Evolutionary conservation across 2,888 invertebrate genomes (phyloP).

Genomic region (Clostera curtula): DNA sequence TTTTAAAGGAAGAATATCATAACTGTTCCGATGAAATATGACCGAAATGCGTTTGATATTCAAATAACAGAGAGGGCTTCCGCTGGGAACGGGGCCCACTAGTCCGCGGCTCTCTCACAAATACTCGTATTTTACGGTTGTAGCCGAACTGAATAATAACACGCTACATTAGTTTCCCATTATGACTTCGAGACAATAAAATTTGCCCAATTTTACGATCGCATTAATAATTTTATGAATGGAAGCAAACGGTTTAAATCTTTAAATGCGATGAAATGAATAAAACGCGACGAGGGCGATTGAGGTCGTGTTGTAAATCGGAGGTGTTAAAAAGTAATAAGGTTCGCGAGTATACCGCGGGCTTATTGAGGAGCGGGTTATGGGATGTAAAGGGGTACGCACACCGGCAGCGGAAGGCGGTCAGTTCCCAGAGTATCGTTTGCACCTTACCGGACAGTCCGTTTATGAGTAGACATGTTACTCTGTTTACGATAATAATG

Average conservation of each 20-base stretch:
- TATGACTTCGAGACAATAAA: constrained; percentile 74
- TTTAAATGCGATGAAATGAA: constrained; percentile 61
- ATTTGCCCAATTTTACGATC: constrained; percentile 75
- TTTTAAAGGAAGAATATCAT: constrained; percentile 68
- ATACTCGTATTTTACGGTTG: constrained; percentile 70
- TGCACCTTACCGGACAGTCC: constrained; percentile 64
- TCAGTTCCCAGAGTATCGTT: constrained; percentile 69
- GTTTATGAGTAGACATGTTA: constrained; percentile 20
- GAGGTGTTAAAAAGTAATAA: constrained; percentile 53
- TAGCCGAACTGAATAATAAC: constrained; percentile 73
- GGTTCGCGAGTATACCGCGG: constrained; percentile 26
- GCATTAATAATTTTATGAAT: constrained; percentile 76
- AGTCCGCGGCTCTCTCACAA: constrained; percentile 46
- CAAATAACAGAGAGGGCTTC: constrained; percentile 65
- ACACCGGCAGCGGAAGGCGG: constrained; percentile 49
- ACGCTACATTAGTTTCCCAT: constrained; percentile 76
- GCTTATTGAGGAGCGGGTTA: constrained; percentile 33
- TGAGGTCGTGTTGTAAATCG: constrained; percentile 52
- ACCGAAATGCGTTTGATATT: constrained; percentile 68
- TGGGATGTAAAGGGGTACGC: constrained; percentile 30
- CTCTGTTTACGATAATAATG: too few relatives aligned
- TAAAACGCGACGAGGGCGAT: constrained; percentile 51
- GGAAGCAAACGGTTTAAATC: constrained; percentile 67
- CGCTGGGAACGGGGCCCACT: constrained; percentile 47
- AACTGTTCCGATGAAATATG: constrained; percentile 69